phyloP scores from a whole-genome alignment of 2,888 invertebrate genomes.

The Leucophenga montana region DNA sequence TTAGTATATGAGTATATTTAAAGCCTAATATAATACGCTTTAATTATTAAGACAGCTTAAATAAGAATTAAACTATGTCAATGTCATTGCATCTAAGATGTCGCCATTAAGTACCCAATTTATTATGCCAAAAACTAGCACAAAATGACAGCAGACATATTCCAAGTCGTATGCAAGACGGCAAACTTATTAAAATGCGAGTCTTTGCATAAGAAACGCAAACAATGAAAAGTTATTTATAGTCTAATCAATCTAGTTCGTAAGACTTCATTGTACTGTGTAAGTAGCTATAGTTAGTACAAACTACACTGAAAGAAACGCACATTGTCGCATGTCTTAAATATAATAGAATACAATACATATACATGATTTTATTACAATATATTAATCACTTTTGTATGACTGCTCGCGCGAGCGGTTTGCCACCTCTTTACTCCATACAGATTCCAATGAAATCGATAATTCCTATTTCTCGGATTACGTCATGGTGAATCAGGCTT shows the following conservation, averaged over 20 bases:
- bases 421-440: constrained; percentile 22
- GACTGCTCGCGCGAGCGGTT: constrained; percentile 26
- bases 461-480: constrained; percentile 57
- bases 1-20: too few species aligned
- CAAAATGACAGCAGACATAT: too few species aligned
- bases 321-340: neutral
- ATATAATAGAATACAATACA: too few species aligned
- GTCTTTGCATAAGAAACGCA: neutral
- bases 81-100: too few species aligned
- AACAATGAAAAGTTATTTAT: constrained; percentile 45
- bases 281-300: neutral
- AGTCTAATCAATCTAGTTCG: constrained; percentile 52
- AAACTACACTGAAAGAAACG: neutral
- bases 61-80: too few species aligned
- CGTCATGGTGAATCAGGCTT: constrained; percentile 46
- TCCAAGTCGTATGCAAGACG: too few species aligned
- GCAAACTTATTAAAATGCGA: too few species aligned
- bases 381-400: constrained; percentile 47
- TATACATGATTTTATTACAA: constrained; percentile 45
- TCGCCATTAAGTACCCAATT: too few species aligned
- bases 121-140: too few species aligned
- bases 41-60: too few species aligned
- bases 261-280: neutral
- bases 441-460: constrained; percentile 68
- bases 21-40: too few species aligned